Evolutionary conservation across 2,797 vertebrate species (phyloP).

Genomic region (Bradypus variegatus): DNA sequence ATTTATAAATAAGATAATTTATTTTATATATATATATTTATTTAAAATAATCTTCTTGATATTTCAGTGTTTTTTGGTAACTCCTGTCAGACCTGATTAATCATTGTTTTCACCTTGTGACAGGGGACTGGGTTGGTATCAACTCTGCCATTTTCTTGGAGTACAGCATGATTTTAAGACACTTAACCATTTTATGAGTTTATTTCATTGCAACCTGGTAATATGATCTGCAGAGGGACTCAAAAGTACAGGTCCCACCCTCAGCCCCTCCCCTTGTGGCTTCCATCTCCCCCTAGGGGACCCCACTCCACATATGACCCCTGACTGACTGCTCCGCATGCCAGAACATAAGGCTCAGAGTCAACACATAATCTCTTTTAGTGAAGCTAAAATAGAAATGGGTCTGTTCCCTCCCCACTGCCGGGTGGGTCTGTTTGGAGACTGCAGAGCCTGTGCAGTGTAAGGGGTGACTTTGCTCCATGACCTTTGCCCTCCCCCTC

Average conservation of each 20-base stretch:
- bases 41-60: constrained; percentile 3
- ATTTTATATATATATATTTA: too few relatives aligned
- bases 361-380: background rate
- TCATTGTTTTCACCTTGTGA: background rate
- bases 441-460: background rate
- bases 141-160: background rate
- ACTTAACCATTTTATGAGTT: background rate
- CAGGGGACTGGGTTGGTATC: background rate
- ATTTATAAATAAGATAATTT: background rate
- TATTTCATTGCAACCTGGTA: background rate
- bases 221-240: background rate
- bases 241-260: background rate
- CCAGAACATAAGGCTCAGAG: background rate
- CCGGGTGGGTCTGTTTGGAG: background rate
- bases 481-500: constrained; percentile 60
- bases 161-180: background rate
- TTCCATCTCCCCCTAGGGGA: background rate
- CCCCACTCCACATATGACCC: background rate
- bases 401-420: background rate
- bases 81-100: background rate
- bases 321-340: background rate
- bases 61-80: background rate
- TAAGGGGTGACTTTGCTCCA: background rate
- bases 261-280: background rate
- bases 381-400: background rate